Evolutionary conservation across 1,140 invertebrate species (phyloP), one percentile per base, ranked within the genome.

Genomic region (Sycophaga agraensis): DNA sequence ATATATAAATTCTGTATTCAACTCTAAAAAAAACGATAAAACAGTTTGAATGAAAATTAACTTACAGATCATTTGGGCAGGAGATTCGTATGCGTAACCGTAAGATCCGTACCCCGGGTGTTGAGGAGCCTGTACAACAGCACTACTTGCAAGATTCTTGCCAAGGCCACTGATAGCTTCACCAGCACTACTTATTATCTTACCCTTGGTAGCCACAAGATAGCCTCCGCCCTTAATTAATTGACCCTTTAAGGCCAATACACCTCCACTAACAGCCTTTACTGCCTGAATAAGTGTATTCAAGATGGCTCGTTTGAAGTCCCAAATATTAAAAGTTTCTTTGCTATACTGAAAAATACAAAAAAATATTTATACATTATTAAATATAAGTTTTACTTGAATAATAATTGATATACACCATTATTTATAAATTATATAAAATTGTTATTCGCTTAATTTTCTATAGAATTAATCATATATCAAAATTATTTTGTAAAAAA

Each of bases 211-310:
- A 1, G 87, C 83, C 5, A 91, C 82, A 7, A 91, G 73, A 42
- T 89, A 88, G 17, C 91, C 91, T 53, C 91, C 87, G 17, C 90
- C 91, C 77, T 93, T 93, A 64, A 93, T 88, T 4, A 94, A 74
- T 72, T 92, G 89, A 4, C 91, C 91, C 70, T 91, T 92, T 17
- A 93, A 81, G 6, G 91, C 91, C 3, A 92, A 86, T 2, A 92
- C 88, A 24, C 91, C 90, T 16, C 91, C 91, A 42, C 90, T 89
- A 45, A 94, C 90, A 0, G 91, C 91, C 73, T 93, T 92, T 0
- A 91, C 85, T 9, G 91, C 90, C 84, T 92, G 89, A 66, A 92
- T 82, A 5, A 93, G 78, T 7, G 91, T 91, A 72, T 87, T 87
- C 9, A 93, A 73, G 54, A 93, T 88, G 0, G 89, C 89, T 73